Evolutionary conservation across 2,888 invertebrate genomes (phyloP), one percentile per base, ranked within the genome.

Genomic region (Coelinius sp.): DNA sequence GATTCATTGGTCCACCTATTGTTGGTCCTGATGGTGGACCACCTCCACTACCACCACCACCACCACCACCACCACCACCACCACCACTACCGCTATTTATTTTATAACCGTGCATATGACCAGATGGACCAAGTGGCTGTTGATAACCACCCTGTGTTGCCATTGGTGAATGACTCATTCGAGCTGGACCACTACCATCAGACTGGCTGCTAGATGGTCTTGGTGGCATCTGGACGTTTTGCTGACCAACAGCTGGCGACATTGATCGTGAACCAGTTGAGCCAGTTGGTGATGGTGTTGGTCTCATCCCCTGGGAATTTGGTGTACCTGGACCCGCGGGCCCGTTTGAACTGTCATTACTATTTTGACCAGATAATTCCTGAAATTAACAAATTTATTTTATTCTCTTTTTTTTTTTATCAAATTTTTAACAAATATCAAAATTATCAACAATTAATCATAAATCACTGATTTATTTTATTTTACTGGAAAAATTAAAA

Each of bases 211-310:
- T 97, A 85, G 97, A 95, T 89, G 97, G 97, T 88, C 97, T 93
- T 88, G 96, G 95, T 88, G 97, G 97, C 94, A 97, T 97, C 90
- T 96, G 94, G 93, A 96, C 94, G 93, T 94, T 96, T 93, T 95
- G 95, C 89, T 94, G 94, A 88, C 94, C 96, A 89, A 97, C 96
- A 90, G 97, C 97, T 86, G 98, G 97, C 89, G 98, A 97, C 95
- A 97, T 97, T 90, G 97, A 97, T 90, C 97, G 93, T 84, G 97
- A 97, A 88, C 96, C 95, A 86, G 95, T 95, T 84, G 95, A 96
- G 89, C 96, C 96, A 86, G 96, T 96, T 84, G 96, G 96, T 86
- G 96, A 96, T 83, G 96, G 96, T 87, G 95, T 96, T 81, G 96
- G 96, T 90, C 96, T 94, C 94, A 96, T 92, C 88, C 92, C 92